Base-by-base conservation (phyloP, 92 coral and sea anemone species). In the Epizoanthus illoricatus region DNA sequence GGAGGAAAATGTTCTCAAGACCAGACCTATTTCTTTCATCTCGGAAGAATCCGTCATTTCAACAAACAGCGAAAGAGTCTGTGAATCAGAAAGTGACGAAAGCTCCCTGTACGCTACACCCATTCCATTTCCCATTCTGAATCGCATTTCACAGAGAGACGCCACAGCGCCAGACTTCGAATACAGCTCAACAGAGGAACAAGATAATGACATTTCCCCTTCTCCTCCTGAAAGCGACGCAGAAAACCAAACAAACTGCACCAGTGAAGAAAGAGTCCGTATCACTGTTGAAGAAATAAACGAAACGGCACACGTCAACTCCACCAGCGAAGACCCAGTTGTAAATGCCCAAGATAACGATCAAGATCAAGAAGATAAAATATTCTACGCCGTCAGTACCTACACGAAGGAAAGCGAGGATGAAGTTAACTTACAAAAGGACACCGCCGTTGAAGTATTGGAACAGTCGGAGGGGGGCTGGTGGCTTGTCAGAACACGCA, bases 401-500 rank as follows among this genome's bases (percentile, higher is more conserved):
- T 95, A 95, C 87, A 33, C 24, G 18, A 92, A 89, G 65, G 92
- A 95, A 33, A 87, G 85, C 8, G 89, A 86, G 0, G 41, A 76
- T 18, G 97, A 93, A 81, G 94, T 95, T 0, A 86, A 86, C 84
- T 80, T 95, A 43, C 71, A 55, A 65, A 92, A 91, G 81, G 92
- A 92, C 43, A 89, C 89, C 24, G 83, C 89, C 16, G 98, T 95
- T 10, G 93, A 91, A 69, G 91, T 95, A 19, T 68, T 95, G 54
- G 93, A 87, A 83, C 85, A 91, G 74, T 87, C 92, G 33, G 91
- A 91, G 16, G 86, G 95, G 33, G 98, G 98, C 8, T 95, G 98
- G 98, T 95, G 98, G 98, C 85, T 88, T 28, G 98, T 95, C 62
- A 73, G 94, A 61, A 93, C 98, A 9, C 83, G 86, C 16, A 87